Base-by-base conservation (phyloP, 2,797 vertebrate genomes). In the Poeciliopsis paucimaculata region DNA sequence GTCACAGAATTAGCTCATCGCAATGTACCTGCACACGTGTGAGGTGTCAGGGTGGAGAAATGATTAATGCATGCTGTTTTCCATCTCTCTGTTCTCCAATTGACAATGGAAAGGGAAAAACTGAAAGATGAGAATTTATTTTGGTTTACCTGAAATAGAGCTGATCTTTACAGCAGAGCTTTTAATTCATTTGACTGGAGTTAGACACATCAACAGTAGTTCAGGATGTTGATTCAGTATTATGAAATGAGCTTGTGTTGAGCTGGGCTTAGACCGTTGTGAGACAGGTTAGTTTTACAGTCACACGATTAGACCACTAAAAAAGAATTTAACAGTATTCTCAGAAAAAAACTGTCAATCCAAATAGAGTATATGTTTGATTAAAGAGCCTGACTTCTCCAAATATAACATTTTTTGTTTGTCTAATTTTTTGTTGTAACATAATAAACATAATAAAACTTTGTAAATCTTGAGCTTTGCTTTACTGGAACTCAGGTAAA, bases 21-120 rank as follows among this genome's bases (percentile, higher is more conserved):
- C 77, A 79, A 80, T 20, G 39, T 45, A 71, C 51, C 85, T 78
- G 89, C 85, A 87, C 88, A 86, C 87, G 83, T 80, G 68, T 77
- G 81, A 53, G 79, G 86, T 77, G 87, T 90, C 87, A 85, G 80
- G 77, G 76, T 0, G 64, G 78, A 87, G 82, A 89, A 93, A 90
- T 83, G 85, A 94, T 94, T 93, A 80, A 81, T 79, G 2, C 55
- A 62, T 75, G 64, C 4, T 83, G 81, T 47, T 34, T 73, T 72
- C 74, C 68, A 75, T 73, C 36, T 0, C 74, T 76, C 72, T 36
- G 70, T 77, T 76, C 77, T 87, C 82, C 11, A 64, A 82, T 75
- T 46, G 78, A 28, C 73, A 83, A 83, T 70, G 39, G 26, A 26
- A 81, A 79, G 77, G 75, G 68, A 80, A 80, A 84, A 82, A 75